phyloP scores from a whole-genome alignment of 2,113 vertebrate species.

The Heteronetta atricapilla region DNA sequence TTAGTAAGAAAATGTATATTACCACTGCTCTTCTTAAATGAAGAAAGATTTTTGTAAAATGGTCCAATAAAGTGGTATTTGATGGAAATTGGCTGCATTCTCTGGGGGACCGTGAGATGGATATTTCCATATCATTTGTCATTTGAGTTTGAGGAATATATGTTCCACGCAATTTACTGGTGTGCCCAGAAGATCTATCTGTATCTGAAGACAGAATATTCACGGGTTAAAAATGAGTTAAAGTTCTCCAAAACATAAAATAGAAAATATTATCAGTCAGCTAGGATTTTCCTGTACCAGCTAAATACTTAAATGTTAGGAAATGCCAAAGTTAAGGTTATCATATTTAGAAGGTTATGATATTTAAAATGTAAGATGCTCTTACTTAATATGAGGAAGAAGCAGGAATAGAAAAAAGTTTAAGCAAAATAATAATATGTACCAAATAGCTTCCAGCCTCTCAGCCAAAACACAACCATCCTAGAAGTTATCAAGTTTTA shows the following conservation, averaged over 20 bases:
- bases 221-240: background rate
- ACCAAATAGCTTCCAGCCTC: background rate
- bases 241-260: background rate
- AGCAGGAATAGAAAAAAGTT: background rate
- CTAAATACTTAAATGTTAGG: background rate
- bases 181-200: conserved; percentile 37
- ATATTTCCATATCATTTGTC: conserved; percentile 14
- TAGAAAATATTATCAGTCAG: background rate
- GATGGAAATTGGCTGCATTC: background rate
- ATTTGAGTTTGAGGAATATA: conserved; percentile 3
- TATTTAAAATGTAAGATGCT: conserved; percentile 30
- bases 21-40: conserved; percentile 89
- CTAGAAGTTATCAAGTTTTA: background rate
- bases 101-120: background rate
- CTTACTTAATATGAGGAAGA: background rate
- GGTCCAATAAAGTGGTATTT: conserved; percentile 64
- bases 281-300: background rate
- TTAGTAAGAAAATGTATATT: conserved; percentile 10
- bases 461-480: background rate
- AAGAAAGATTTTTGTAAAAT: conserved; percentile 80
- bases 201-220: conserved; percentile 35
- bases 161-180: conserved; percentile 23
- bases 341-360: conserved; percentile 21
- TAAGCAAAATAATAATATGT: background rate
- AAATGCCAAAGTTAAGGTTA: conserved; percentile 49